Conservation (phyloP, 2,888 invertebrate genomes). For the Luffia ferchaultella region DNA sequence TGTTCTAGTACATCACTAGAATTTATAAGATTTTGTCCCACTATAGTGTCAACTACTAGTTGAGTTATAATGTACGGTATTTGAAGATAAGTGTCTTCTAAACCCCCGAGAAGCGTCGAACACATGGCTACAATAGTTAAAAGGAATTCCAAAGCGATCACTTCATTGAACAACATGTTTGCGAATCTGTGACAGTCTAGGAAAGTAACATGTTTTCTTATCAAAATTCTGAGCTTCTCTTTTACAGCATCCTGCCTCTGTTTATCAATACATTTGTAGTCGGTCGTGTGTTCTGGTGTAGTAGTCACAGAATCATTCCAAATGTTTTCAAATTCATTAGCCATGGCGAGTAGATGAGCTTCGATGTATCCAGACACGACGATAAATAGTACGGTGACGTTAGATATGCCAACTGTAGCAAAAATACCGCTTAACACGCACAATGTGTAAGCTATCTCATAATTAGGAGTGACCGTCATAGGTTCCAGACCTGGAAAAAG, state of each 20-base stretch:
- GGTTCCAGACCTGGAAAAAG: constrained; percentile 5
- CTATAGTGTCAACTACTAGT: constrained; percentile 27
- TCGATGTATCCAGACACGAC: constrained; percentile 16
- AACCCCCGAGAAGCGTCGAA: constrained; percentile 32
- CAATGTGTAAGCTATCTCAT: constrained; percentile 5
- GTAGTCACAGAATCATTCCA: neutral
- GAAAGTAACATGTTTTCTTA: constrained; percentile 24
- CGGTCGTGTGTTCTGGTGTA: neutral
- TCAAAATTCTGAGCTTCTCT: constrained; percentile 21
- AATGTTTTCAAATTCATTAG: constrained; percentile 4
- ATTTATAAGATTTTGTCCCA: constrained; percentile 27
- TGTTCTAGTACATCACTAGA: constrained; percentile 22
- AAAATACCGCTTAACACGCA: constrained; percentile 1
- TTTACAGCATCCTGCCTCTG: constrained; percentile 14
- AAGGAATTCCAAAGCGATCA: constrained; percentile 30
- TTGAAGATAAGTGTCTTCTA: constrained; percentile 33
- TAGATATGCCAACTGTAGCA: constrained; percentile 5
- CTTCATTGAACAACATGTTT: constrained; percentile 22
- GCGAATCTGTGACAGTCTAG: constrained; percentile 22
- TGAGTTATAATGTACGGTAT: constrained; percentile 31
- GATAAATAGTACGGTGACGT: constrained; percentile 13
- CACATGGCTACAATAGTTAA: constrained; percentile 27
- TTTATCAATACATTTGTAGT: neutral
- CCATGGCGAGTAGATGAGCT: constrained; percentile 14
- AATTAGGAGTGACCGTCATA: constrained; percentile 2